Percentiles rank a stretch among this genome's conserved stretches.
These are phyloP conservation scores for Forbesichthys agassizii DNA, from an alignment of 2,113 vertebrate species.

Conservation along the genomic window DNA sequence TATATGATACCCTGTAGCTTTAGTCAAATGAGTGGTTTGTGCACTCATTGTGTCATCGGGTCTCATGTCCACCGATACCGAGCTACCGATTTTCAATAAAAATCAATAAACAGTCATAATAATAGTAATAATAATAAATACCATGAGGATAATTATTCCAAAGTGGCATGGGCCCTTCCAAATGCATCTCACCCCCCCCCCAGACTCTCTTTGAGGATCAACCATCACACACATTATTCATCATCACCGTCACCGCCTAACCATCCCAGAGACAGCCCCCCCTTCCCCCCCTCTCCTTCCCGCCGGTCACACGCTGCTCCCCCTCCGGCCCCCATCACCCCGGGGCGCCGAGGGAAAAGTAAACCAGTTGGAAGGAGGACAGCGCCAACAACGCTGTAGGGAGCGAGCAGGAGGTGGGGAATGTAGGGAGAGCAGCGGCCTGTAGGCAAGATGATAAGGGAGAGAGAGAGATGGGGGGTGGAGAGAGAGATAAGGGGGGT, in stretches of 20 bases:
- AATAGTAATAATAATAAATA: not conserved
- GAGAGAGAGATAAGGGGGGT: not conserved
- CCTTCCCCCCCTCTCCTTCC: not conserved
- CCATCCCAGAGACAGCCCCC: conserved; percentile 7
- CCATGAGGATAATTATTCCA: too few species aligned
- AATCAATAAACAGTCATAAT: not conserved
- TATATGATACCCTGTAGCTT: too few species aligned
- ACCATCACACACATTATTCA: conserved; percentile 32
- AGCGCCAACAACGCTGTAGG: not conserved
- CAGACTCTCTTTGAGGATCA: not conserved
- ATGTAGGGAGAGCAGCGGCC: not conserved
- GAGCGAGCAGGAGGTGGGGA: conserved; percentile 5
- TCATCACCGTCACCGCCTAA: conserved; percentile 32
- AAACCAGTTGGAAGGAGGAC: not conserved
- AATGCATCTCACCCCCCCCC: too few species aligned
- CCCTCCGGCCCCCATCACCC: conserved; percentile 29
- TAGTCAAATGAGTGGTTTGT: too few species aligned
- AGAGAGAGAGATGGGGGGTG: conserved; percentile 15
- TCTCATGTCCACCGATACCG: too few species aligned
- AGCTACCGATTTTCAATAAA: not conserved
- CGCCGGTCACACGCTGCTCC: not conserved
- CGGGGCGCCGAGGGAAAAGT: conserved; percentile 19
- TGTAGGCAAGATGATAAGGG: not conserved
- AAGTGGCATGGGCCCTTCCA: too few species aligned
- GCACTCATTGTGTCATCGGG: too few species aligned